Evolutionary conservation across 2,888 invertebrate species (phyloP), one percentile per base, ranked within the genome.

Genomic region (Macropis europaea): DNA sequence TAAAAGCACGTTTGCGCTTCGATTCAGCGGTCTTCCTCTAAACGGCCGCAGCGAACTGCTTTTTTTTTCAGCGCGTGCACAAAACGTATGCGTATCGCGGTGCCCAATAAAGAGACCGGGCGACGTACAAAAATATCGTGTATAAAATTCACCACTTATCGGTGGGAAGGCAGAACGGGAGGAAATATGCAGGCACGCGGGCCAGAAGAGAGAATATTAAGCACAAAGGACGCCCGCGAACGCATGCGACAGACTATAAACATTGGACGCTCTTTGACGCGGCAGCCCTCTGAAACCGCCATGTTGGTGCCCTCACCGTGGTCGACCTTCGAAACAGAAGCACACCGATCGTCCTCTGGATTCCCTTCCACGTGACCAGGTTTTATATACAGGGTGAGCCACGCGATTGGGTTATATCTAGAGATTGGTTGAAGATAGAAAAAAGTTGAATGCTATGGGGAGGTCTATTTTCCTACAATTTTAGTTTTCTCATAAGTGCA

Each of bases 241-340:
- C 45, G 19, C 42, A 15, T 19, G 32, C 28, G 40, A 40, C 48
- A n/a, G 38, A 56, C 66, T 57, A 64, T 76, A 63, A 79, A 79
- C 72, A 59, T 6, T 24, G 26, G 30, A 36, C 50, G 72, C 40
- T 79, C 76, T 77, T 77, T 77, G 77, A 79, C 61, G 72, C 53
- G 60, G 43, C 50, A 53, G 36, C 48, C 47, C 50, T 72, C 32
- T 47, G 61, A 63, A 79, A 79, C 76, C 67, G 38, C 53, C 56
- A 11, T 19, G 67, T 50, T 48, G 60, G 43, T 72, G 40, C 26
- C 60, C 79, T 64, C 64, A 64, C 79, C 61, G 79, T 61, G 71
- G 76, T 62, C 56, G 28, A 28, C 13, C 22, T 32, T 43, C 66
- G 56, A 56, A 61, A 68, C 76, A 79, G 59, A 54, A 43, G 57